Evolutionary conservation across 2,113 vertebrate genomes (phyloP).

Genomic region (Peromyscus polionotus): DNA sequence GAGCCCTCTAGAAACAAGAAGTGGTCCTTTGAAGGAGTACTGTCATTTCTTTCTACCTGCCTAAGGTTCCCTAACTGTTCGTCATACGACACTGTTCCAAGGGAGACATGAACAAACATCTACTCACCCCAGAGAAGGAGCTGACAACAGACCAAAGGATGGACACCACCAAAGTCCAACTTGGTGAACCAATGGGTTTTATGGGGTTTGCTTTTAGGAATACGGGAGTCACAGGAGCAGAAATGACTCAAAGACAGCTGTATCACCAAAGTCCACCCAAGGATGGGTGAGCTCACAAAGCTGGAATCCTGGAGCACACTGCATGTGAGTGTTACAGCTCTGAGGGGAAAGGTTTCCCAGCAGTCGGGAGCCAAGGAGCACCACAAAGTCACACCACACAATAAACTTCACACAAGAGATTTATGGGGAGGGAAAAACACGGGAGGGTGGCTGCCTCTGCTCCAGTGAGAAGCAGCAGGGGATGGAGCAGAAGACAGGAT

Average conservation of each 20-base stretch:
- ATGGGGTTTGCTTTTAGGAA: background rate
- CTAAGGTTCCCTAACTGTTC: background rate
- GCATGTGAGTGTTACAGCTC: too few relatives aligned
- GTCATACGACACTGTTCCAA: background rate
- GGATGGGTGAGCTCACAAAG: background rate
- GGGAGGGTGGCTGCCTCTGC: too few relatives aligned
- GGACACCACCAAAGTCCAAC: background rate
- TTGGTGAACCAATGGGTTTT: background rate
- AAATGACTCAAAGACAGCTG: background rate
- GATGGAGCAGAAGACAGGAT: background rate
- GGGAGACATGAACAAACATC: background rate
- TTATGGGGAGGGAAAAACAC: too few relatives aligned
- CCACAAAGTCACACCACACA: background rate
- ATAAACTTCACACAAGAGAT: background rate
- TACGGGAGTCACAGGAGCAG: too few relatives aligned
- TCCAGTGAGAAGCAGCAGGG: too few relatives aligned
- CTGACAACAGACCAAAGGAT: background rate
- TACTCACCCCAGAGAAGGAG: background rate
- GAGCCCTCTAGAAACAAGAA: background rate
- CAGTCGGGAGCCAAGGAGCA: background rate
- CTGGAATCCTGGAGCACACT: background rate
- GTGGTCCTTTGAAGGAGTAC: background rate
- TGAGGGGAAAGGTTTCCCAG: background rate
- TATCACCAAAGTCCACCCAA: background rate
- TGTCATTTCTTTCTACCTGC: background rate